Evolutionary conservation across 2,113 vertebrate genomes (phyloP), one percentile per base, ranked within the genome.

Genomic region (Malurus melanocephalus): DNA sequence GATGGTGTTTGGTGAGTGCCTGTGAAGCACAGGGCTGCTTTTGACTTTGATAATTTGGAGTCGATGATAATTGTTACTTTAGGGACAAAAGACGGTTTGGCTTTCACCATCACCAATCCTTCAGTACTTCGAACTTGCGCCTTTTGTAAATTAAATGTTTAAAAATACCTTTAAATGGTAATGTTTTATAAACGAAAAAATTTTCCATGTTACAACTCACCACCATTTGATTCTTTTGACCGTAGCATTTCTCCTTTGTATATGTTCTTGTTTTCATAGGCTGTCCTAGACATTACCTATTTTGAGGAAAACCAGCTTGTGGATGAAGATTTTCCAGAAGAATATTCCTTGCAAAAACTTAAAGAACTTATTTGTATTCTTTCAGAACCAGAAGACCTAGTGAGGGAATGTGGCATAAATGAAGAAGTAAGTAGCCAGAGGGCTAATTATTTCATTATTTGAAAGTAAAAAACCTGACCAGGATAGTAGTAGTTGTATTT

Each of bases 251-350:
- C 74, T 52, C 8, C 40, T 15, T 77, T 43, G 6, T 77, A 3
- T 89, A n/a, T 83, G 30, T 59, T 88, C 48, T 38, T 83, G 33
- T 95, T 57, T 93, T 56, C 45, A 26, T 79, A 99, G 99, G 98
- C 98, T 57, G 96, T 99, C 55, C 95, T 99, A 88, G 99, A 99
- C 90, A 98, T 99, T 90, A 99, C 99, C 0, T 99, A 98, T 96
- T 99, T 98, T 97, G 99, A 99, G 91, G 99, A 99, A 95, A 99
- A 99, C 85, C 98, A 98, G 80, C 97, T 99, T 89, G 99, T 99
- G 85, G 98, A 99, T 96, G 98, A 99, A 96, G 98, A 99, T 96
- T 99, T 99, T 91, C 98, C 98, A 19, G 98, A 98, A 91, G 98
- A 98, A 62, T 98, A 97, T 86, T 98, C 98, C 53, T 96, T 98